Conservation (phyloP, 2,888 invertebrate species). For the Zele albiditarsus region DNA sequence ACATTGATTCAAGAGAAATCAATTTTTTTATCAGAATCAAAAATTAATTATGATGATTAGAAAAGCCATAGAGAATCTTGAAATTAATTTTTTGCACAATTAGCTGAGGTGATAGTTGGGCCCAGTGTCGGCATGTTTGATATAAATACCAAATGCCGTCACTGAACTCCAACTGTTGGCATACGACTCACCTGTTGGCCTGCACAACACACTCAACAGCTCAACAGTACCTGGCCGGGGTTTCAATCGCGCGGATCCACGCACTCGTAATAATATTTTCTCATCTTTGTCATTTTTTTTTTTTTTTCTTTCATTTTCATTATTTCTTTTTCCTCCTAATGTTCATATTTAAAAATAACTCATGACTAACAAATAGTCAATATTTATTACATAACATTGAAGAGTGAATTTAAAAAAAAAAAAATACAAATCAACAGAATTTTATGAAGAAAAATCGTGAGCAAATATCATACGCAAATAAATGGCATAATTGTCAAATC, state of each 20-base stretch:
- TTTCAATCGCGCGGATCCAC: constrained; percentile 61
- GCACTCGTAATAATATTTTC: constrained; percentile 38
- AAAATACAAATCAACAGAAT: background rate
- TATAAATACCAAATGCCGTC: constrained; percentile 56
- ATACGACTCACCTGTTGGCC: constrained; percentile 64
- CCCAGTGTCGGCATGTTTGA: constrained; percentile 39
- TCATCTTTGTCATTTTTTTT: background rate
- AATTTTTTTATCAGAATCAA: too few relatives aligned
- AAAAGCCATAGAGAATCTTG: too few relatives aligned
- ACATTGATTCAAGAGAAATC: too few relatives aligned
- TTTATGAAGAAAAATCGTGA: background rate
- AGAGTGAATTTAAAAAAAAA: background rate
- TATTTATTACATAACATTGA: constrained; percentile 28
- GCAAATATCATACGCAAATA: background rate
- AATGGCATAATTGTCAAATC: too few relatives aligned
- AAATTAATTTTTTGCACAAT: too few relatives aligned
- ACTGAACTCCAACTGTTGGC: constrained; percentile 63
- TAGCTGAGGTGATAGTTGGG: background rate
- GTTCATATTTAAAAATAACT: background rate
- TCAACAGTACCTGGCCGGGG: constrained; percentile 59
- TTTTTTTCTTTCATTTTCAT: constrained; percentile 11
- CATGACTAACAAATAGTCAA: constrained; percentile 9
- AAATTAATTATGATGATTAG: too few relatives aligned
- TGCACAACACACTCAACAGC: constrained; percentile 42
- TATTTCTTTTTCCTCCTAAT: background rate